Evolutionary conservation across 1,140 invertebrate genomes (phyloP).

Genomic region (Rhagoletis zephyria): DNA sequence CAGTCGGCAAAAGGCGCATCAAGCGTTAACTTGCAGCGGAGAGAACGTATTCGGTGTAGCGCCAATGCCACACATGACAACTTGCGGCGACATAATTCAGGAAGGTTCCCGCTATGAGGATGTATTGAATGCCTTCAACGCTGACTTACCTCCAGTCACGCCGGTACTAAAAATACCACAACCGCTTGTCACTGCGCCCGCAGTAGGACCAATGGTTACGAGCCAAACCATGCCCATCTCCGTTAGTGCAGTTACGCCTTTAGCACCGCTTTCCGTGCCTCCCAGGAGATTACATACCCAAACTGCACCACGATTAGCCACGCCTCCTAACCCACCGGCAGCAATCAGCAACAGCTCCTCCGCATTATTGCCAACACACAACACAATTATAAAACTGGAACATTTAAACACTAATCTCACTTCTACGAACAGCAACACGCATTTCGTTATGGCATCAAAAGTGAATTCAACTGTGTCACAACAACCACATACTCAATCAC

Average conservation of each 20-base stretch:
- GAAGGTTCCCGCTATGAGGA: conserved; percentile 86
- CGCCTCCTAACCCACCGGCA: not conserved
- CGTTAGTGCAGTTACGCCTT: conserved; percentile 7
- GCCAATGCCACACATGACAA: conserved; percentile 76
- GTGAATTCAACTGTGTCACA: not conserved
- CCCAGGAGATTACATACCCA: conserved; percentile 7
- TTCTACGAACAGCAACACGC: not conserved
- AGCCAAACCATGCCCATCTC: conserved; percentile 41
- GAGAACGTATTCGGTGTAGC: conserved; percentile 56
- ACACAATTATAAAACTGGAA: conserved; percentile 11
- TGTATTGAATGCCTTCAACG: conserved; percentile 78
- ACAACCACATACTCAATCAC: not conserved
- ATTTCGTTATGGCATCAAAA: conserved; percentile 39
- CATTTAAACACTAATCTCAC: not conserved
- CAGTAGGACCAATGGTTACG: not conserved
- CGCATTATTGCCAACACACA: not conserved
- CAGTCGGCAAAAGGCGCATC: conserved; percentile 48
- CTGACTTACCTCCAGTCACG: conserved; percentile 56
- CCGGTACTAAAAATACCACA: not conserved
- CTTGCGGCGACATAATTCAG: conserved; percentile 81
- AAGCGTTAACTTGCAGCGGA: conserved; percentile 69
- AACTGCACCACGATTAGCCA: conserved; percentile 10
- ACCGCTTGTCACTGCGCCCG: not conserved
- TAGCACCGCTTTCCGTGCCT: conserved; percentile 8
- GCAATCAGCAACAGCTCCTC: not conserved